phyloP scores from a whole-genome alignment of 2,113 vertebrate genomes.

The Bucco capensis region DNA sequence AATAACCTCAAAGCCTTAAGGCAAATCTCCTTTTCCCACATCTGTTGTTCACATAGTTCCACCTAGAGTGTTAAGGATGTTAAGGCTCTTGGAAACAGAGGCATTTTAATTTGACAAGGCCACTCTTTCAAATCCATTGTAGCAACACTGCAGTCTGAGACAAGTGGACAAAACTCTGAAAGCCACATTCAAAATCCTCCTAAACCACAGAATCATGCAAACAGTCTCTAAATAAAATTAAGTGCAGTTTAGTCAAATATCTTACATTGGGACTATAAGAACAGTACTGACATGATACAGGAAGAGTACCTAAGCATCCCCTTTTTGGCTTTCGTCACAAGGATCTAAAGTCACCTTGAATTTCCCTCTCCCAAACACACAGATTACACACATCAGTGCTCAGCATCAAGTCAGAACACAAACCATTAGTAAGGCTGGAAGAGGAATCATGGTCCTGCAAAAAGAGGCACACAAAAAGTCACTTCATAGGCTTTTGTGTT shows the following conservation, averaged over 20 bases:
- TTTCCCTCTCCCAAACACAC: background rate
- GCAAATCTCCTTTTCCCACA: background rate
- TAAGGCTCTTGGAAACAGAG: background rate
- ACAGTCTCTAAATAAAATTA: background rate
- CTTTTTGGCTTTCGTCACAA: no score
- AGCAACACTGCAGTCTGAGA: background rate
- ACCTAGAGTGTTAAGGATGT: background rate
- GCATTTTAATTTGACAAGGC: background rate
- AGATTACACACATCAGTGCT: background rate
- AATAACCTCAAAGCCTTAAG: background rate
- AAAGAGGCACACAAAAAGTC: background rate
- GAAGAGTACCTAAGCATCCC: background rate
- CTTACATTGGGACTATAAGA: background rate
- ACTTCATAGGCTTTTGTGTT: background rate
- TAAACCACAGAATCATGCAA: background rate
- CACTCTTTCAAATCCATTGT: background rate
- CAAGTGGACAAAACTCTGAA: background rate
- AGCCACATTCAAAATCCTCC: background rate
- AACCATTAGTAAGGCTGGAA: background rate
- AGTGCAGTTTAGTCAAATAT: accelerated
- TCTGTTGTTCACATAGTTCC: background rate
- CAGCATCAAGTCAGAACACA: background rate
- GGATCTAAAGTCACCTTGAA: background rate
- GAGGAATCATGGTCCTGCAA: background rate
- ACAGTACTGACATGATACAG: background rate